These are phyloP conservation scores for Haliclystus octoradiatus DNA, from an alignment of 30 jellyfish, hydroid and myxozoan genomes.

Conservation along the genomic window DNA sequence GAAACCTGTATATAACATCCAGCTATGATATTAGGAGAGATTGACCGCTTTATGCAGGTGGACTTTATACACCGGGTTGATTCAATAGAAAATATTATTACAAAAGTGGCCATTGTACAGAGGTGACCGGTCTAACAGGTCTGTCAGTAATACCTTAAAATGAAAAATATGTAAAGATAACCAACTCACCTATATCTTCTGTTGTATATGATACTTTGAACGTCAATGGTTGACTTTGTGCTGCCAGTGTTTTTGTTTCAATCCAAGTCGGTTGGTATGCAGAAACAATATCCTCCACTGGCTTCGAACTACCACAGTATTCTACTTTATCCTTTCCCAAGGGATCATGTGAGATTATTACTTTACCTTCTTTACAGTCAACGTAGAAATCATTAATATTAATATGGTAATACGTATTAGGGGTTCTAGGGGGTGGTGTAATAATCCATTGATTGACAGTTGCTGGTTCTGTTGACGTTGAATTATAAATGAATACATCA, in stretches of 20 bases:
- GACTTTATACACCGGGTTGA: too few relatives aligned
- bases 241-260: slow-evolving; percentile 4
- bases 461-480: slow-evolving; percentile 15
- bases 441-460: slow-evolving; percentile 37
- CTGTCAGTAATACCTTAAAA: too few relatives aligned
- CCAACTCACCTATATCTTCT: slow-evolving; percentile 43
- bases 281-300: slow-evolving; percentile 18
- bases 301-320: slow-evolving; percentile 29
- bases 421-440: slow-evolving; percentile 12
- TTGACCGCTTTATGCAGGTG: too few relatives aligned
- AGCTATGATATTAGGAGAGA: too few relatives aligned
- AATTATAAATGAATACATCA: slow-evolving; percentile 26
- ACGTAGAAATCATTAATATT: slow-evolving; percentile 19
- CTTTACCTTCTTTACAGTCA: slow-evolving; percentile 18
- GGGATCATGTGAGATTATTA: slow-evolving; percentile 27
- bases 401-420: slow-evolving; percentile 18
- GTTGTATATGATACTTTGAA: slow-evolving; percentile 33
- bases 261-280: slow-evolving; percentile 24
- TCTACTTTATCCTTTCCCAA: slow-evolving; percentile 5
- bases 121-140: too few relatives aligned
- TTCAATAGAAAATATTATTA: too few relatives aligned
- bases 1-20: too few relatives aligned
- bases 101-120: too few relatives aligned
- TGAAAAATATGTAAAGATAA: too few relatives aligned
- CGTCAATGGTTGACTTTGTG: not conserved